These are phyloP conservation scores for Metopia argyrocephala DNA, from an alignment of 2,888 invertebrate genomes.

Conservation along the genomic window DNA sequence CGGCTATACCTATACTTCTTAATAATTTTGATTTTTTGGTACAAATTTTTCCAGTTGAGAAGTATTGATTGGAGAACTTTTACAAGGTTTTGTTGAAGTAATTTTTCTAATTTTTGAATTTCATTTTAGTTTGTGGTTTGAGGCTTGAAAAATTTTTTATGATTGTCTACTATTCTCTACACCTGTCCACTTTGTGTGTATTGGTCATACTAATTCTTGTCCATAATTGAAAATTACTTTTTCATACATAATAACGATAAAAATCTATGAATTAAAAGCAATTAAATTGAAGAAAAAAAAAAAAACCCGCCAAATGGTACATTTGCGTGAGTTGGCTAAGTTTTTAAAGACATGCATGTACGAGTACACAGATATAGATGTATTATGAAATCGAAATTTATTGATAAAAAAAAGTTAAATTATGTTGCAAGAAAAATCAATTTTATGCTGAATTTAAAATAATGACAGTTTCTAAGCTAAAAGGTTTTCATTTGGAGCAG, in stretches of 20 bases:
- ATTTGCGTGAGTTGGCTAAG: slow-evolving; percentile 26
- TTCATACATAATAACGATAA: slow-evolving; percentile 1
- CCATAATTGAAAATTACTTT: slow-evolving; percentile 29
- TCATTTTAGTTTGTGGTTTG: neutral
- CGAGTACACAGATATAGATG: neutral
- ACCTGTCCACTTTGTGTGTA: slow-evolving; percentile 8
- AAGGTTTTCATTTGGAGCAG: slow-evolving; percentile 10
- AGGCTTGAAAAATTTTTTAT: neutral
- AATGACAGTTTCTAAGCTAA: slow-evolving; percentile 44
- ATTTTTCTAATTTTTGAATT: too few species aligned
- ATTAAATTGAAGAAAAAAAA: slow-evolving; percentile 15
- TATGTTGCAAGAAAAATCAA: slow-evolving; percentile 28
- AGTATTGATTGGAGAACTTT: too few species aligned
- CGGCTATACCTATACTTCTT: too few species aligned
- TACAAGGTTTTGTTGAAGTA: too few species aligned
- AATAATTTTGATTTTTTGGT: too few species aligned
- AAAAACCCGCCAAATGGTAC: slow-evolving; percentile 9
- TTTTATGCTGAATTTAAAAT: slow-evolving; percentile 33
- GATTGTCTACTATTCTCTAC: neutral
- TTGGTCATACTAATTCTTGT: slow-evolving; percentile 39
- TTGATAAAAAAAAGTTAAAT: neutral
- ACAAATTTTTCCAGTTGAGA: too few species aligned
- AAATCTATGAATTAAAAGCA: slow-evolving; percentile 26
- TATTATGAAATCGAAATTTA: slow-evolving; percentile 25
- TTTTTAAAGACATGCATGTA: neutral